Conservation (phyloP, 2,888 invertebrate species). For the Agrypnus murinus region DNA sequence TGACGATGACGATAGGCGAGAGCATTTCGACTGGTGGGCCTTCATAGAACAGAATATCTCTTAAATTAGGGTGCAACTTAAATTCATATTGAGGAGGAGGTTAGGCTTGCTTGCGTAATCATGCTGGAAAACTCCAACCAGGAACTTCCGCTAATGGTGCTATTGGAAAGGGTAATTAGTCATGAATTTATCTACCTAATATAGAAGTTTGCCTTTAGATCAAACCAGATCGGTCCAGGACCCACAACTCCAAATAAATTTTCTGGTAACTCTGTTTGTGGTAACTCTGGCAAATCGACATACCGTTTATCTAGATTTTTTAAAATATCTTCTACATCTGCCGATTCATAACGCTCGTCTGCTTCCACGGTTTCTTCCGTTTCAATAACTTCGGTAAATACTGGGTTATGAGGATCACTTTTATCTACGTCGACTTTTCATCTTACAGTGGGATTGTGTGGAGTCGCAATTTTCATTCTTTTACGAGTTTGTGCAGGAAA, state of each 20-base stretch:
- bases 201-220: too few relatives aligned
- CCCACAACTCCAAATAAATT: slow-evolving; percentile 1
- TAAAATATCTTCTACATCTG: neutral
- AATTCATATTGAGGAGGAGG: neutral
- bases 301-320: neutral
- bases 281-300: neutral
- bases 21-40: neutral
- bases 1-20: too few relatives aligned
- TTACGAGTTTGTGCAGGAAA: neutral
- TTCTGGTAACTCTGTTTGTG: neutral
- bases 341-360: neutral
- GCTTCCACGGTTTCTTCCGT: neutral
- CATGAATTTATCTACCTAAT: neutral
- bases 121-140: slow-evolving; percentile 30
- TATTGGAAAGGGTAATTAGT: slow-evolving; percentile 1
- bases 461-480: neutral
- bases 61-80: neutral
- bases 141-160: neutral
- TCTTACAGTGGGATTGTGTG: neutral
- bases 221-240: too few relatives aligned
- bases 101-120: neutral
- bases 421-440: too few relatives aligned
- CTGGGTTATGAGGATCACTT: too few relatives aligned
- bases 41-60: slow-evolving; percentile 1
- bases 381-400: neutral